Evolutionary conservation across 1,140 invertebrate genomes (phyloP), one percentile per base, ranked within the genome.

Genomic region (Stegodyphus dumicola): DNA sequence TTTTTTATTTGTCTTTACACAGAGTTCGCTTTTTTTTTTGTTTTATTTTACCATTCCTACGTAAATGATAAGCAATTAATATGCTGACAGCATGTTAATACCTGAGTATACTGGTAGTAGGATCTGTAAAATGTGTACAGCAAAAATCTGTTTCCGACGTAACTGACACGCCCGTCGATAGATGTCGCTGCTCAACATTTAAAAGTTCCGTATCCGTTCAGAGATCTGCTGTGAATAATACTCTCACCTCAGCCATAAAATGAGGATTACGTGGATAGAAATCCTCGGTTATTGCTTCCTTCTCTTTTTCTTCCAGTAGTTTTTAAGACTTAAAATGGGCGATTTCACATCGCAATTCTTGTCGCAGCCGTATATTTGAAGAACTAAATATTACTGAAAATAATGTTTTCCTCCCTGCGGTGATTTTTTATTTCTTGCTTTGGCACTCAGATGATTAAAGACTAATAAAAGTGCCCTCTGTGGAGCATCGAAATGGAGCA

Each of bases 41-140:
- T 49, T 17, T 71, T 71, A 11, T 10, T 5, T 60, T 60, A 60
- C 9, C 9, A 60, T 10, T 60, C 10, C 56, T n/a, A 13, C 52
- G 65, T 54, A 85, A 85, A 85, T 51, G 73, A 85, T 85, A 49
- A 13, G 51, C 64, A 66, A 85, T 85, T 85, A 85, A 85, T 85
- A 77, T 69, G 73, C 51, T 69, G 65, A 51, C 52, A 51, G 73
- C 65, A 69, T 74, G 56, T 66, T 7, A 69, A 56, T 18, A n/a
- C 64, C 56, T 11, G 56, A 60, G 9, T 6, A 60, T 60, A 67
- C 15, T 15, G 65, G 7, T 67, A 67, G 10, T 6, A 15, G 9
- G 17, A 67, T 17, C 7, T 67, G 7, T 67, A 60, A 60, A 60
- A 10, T 60, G 56, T 10, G 56, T 15, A 10, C 56, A 10, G 56